Evolutionary conservation across 2,888 invertebrate species (phyloP).

Genomic region (Catocala fraxini): DNA sequence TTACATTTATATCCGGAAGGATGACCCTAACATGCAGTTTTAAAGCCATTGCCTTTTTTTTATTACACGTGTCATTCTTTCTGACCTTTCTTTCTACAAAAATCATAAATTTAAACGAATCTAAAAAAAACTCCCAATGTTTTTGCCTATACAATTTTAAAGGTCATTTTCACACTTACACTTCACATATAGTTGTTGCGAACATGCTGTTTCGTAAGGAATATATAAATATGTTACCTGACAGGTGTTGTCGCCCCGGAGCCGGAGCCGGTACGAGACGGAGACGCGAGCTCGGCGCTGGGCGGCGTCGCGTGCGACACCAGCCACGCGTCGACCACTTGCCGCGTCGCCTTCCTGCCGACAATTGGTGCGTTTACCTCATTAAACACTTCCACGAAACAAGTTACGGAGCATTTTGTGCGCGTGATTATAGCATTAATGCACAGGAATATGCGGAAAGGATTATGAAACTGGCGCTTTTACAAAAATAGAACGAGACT

Average conservation of each 20-base stretch:
- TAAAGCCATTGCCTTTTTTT: no score
- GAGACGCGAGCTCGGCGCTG: constrained; percentile 87
- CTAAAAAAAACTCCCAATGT: no score
- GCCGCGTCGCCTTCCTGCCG: constrained; percentile 95
- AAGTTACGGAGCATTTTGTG: constrained; percentile 7
- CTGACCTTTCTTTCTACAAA: no score
- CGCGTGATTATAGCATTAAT: constrained; percentile 32
- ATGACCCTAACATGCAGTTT: no score
- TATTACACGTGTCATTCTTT: no score
- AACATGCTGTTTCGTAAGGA: neutral
- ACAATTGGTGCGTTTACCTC: constrained; percentile 50
- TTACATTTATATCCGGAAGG: no score
- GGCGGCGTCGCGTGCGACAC: constrained; percentile 95
- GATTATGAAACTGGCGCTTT: constrained; percentile 15
- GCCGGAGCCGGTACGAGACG: constrained; percentile 92
- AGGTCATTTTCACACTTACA: no score
- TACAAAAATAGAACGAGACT: constrained; percentile 18
- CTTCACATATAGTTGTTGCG: no score
- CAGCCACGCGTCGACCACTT: constrained; percentile 97
- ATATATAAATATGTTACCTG: constrained; percentile 79
- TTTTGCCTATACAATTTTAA: no score
- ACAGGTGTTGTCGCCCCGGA: constrained; percentile 98
- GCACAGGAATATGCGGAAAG: constrained; percentile 22
- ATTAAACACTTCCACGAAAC: constrained; percentile 33
- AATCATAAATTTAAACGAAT: no score